Evolutionary conservation across 2,797 vertebrate genomes (phyloP), one percentile per base, ranked within the genome.

Genomic region (Phoeniculus purpureus): DNA sequence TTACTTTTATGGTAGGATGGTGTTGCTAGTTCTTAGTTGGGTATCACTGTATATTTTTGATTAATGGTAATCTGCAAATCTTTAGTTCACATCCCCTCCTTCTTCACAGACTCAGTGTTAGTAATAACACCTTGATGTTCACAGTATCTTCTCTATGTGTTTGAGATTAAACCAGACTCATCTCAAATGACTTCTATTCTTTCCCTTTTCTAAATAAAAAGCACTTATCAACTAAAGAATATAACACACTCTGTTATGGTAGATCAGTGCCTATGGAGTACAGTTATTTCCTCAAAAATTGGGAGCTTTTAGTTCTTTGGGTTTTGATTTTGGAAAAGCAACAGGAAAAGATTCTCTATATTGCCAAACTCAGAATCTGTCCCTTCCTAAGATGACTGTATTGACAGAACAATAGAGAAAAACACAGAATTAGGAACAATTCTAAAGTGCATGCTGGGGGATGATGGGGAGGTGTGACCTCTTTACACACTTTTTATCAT

Each of bases 101-200:
- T 68, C 47, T 84, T 80, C 55, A 58, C 3, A 55, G 25, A 67
- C 15, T 75, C 20, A 74, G 9, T 64, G 56, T 32, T 51, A 76
- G 11, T 12, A 88, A 43, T 37, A 60, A 52, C 50, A 91, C 29
- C n/a, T 62, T 54, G 22, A 40, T 64, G 27, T 43, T 76, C 75
- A 48, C 9, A 50, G 52, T 9, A 50, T 37, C 31, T 54, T 73
- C 60, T 52, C 34, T 56, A 12, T 0, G 0, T 6, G 18, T 32
- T 47, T 68, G 14, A 82, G 16, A 80, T 51, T 47, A 73, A 91
- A 71, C 9, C 3, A 83, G 60, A 4, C 55, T 8, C 34, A 60
- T 45, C 16, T 60, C n/a, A 80, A 82, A 80, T 1, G 1, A 27
- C 23, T 80, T 62, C n/a, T 70, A 5, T 77, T 70, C 27, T 29